Base-by-base conservation (phyloP, 2,113 vertebrate species). In the Anolis sagrei region DNA sequence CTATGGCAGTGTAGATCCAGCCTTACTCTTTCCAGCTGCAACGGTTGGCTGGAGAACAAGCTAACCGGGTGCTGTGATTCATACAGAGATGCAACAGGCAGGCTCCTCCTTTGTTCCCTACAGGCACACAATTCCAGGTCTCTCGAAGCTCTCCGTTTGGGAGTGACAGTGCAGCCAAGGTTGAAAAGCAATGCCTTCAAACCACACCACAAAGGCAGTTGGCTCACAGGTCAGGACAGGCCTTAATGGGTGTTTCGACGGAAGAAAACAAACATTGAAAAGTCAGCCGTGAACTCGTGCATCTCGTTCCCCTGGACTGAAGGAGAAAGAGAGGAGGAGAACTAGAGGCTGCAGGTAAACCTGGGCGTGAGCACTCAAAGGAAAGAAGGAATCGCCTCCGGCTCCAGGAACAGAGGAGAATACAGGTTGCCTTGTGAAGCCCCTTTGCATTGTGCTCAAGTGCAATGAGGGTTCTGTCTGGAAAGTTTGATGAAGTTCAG, bases 271-370 rank as follows among this genome's bases (percentile, higher is more conserved):
- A 32, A 68, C 5, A 27, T 61, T 27, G 10, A 54, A 8, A 25
- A 58, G 69, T 25, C n/a, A 1, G 70, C 34, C 51, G 7, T 48
- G 44, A 75, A 81, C 23, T 13, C 25, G 54, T 8, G 1, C 44
- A 29, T 72, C 69, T n/a, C 7, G 74, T 5, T 2, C 1, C 11
- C 34, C n/a, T n/a, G 62, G 62, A 49, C 64, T 54, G 9, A 27
- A 21, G 80, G 27, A 3, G 32, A 36, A 2, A 36, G 29, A 29
- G 19, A 39, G 32, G 49, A 51, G 66, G 19, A 25, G 62, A 68
- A 34, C 21, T n/a, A 34, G 27, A 61, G 81, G 83, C 16, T 58
- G 81, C 69, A 18, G 74, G 61, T 62, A 80, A 88, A 7, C 29
- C 39, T 4, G 76, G n/a, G 0, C 36, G 27, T 44, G n/a, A 86